phyloP scores from a whole-genome alignment of 2,113 vertebrate species.

The Esox niger region DNA sequence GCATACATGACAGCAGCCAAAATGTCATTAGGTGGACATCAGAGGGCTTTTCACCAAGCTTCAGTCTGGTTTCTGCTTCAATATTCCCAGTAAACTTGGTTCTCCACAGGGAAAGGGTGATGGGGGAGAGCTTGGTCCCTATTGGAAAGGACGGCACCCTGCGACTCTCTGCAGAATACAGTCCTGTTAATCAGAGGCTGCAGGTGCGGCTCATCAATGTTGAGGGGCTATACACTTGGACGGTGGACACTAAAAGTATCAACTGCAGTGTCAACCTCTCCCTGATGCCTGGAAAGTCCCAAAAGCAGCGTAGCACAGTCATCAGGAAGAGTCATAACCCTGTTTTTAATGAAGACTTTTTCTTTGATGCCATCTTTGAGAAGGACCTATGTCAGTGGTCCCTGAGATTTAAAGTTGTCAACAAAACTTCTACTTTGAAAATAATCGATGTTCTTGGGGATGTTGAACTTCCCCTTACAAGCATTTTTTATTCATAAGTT shows the following conservation, averaged over 20 bases:
- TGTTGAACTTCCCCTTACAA: constrained; percentile 70
- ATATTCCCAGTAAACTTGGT: constrained; percentile 68
- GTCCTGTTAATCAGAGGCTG: constrained; percentile 75
- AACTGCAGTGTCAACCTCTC: constrained; percentile 84
- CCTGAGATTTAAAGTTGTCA: constrained; percentile 81
- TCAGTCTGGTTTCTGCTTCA: constrained; percentile 64
- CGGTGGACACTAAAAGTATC: constrained; percentile 75
- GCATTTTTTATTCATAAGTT: constrained; percentile 58
- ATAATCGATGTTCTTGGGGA: constrained; percentile 73
- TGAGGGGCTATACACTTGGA: constrained; percentile 73
- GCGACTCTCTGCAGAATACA: constrained; percentile 81
- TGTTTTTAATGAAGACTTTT: constrained; percentile 89
- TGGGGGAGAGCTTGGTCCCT: constrained; percentile 76
- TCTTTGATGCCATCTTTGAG: constrained; percentile 79
- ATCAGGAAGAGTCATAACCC: constrained; percentile 86
- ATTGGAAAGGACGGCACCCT: constrained; percentile 76
- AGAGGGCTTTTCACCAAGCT: constrained; percentile 59
- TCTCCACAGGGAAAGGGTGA: constrained; percentile 66
- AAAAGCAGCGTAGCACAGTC: constrained; percentile 83
- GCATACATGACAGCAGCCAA: constrained; percentile 87
- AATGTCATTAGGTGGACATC: constrained; percentile 77
- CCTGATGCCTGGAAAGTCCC: constrained; percentile 78
- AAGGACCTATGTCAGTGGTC: constrained; percentile 73
- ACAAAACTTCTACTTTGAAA: constrained; percentile 81
- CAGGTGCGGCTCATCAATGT: constrained; percentile 82